Percentiles rank a stretch among this genome's conserved stretches.
phyloP scores from a whole-genome alignment of 2,888 invertebrate genomes.

The Seira ritae region DNA sequence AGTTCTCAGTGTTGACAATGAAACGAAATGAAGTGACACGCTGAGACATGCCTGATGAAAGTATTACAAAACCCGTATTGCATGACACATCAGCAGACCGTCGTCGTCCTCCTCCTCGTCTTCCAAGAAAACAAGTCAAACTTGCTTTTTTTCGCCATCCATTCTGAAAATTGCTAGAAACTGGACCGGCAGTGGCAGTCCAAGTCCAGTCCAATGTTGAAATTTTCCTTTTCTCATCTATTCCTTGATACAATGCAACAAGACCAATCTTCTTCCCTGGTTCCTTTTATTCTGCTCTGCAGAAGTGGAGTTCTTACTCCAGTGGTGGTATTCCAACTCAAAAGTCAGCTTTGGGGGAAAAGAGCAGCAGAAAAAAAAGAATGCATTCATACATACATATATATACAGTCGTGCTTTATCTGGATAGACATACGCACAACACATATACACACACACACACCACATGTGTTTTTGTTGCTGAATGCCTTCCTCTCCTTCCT shows the following conservation, averaged over 20 bases:
- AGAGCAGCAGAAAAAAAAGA: too few species aligned
- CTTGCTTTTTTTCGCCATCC: not conserved
- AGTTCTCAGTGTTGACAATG: slow-evolving; percentile 49
- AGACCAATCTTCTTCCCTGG: slow-evolving; percentile 6
- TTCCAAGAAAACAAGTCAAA: not conserved
- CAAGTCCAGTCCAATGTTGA: not conserved
- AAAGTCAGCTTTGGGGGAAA: not conserved
- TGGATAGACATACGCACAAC: too few species aligned
- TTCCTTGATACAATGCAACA: not conserved
- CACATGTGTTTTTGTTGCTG: slow-evolving; percentile 23
- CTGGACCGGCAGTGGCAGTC: too few species aligned
- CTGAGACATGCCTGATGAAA: slow-evolving; percentile 63
- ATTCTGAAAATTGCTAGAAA: not conserved
- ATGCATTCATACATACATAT: too few species aligned
- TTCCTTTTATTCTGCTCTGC: not conserved
- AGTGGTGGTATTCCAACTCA: not conserved
- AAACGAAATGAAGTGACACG: slow-evolving; percentile 60
- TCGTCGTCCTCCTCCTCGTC: not conserved
- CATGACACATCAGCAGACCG: slow-evolving; percentile 29
- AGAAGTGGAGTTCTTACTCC: not conserved
- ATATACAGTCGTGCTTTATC: too few species aligned
- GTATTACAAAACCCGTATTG: slow-evolving; percentile 53
- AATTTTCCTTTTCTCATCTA: not conserved
- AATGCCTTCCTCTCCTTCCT: not conserved
- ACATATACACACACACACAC: not conserved